These are phyloP conservation scores for Sinocyclocheilus maitianheensis DNA, from an alignment of 2,113 vertebrate genomes.

Conservation along the genomic window DNA sequence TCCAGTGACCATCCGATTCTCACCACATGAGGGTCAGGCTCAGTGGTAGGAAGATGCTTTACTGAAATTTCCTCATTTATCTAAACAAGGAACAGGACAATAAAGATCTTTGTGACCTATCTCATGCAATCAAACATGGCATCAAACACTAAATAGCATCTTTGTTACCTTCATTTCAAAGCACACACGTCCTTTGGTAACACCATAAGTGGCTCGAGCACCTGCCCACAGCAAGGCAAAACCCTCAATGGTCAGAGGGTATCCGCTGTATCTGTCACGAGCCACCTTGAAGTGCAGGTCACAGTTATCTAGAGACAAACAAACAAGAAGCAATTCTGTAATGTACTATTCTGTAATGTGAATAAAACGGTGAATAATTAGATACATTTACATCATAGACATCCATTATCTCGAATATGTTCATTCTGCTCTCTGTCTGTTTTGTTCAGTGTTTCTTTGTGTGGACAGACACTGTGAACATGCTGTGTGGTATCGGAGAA, in stretches of 20 bases:
- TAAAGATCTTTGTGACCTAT: background rate
- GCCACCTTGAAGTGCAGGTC: slow-evolving; percentile 85
- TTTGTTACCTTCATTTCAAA: slow-evolving; percentile 81
- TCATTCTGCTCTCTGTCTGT: background rate
- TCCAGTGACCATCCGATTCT: slow-evolving; percentile 84
- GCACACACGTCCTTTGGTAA: slow-evolving; percentile 77
- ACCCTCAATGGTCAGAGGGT: slow-evolving; percentile 82
- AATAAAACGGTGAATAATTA: background rate
- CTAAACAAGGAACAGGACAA: slow-evolving; percentile 60
- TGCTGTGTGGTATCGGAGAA: background rate
- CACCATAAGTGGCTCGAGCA: slow-evolving; percentile 80
- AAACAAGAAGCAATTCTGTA: background rate
- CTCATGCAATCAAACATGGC: background rate
- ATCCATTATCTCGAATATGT: background rate
- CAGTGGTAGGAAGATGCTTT: slow-evolving; percentile 79
- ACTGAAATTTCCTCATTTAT: slow-evolving; percentile 84
- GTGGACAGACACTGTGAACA: background rate
- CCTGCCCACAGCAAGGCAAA: slow-evolving; percentile 85
- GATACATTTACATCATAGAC: background rate
- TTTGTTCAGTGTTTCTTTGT: background rate
- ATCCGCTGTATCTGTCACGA: slow-evolving; percentile 81
- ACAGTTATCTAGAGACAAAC: slow-evolving; percentile 76
- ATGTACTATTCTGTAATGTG: background rate
- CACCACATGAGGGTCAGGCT: slow-evolving; percentile 83
- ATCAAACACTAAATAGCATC: background rate